Percentiles rank a stretch among this genome's conserved stretches.
phyloP scores from a whole-genome alignment of 2,113 vertebrate species.

The Bungarus multicinctus region DNA sequence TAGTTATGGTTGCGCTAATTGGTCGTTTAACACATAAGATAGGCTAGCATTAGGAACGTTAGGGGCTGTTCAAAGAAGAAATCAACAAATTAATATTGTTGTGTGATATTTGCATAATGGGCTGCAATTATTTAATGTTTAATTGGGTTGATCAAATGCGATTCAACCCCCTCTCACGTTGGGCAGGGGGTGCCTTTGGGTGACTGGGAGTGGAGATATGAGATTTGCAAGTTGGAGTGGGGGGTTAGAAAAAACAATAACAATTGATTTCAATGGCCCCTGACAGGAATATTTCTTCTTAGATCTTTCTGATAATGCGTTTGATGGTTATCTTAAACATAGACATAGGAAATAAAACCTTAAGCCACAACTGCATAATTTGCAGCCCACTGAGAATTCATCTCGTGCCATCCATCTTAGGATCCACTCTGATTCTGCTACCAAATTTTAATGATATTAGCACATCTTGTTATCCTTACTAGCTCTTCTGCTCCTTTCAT shows the following conservation, averaged over 20 bases:
- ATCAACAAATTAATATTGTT: slow-evolving; percentile 78
- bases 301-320: neutral
- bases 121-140: slow-evolving; percentile 75
- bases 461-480: neutral
- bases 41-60: slow-evolving; percentile 69
- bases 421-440: neutral
- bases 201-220: neutral
- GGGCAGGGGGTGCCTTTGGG: slow-evolving; percentile 19
- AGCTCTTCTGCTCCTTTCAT: neutral
- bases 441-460: neutral
- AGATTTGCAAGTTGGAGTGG: slow-evolving; percentile 61
- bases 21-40: slow-evolving; percentile 68
- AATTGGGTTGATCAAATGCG: slow-evolving; percentile 72
- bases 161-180: slow-evolving; percentile 64
- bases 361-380: neutral
- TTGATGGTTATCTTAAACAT: neutral
- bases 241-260: slow-evolving; percentile 62
- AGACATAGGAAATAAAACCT: slow-evolving; percentile 28
- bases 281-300: slow-evolving; percentile 31
- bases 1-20: slow-evolving; percentile 70
- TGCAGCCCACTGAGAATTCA: neutral
- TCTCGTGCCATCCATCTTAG: neutral
- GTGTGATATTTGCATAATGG: slow-evolving; percentile 75
- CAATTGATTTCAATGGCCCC: slow-evolving; percentile 59
- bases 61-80: slow-evolving; percentile 67